A percentile compares a stretch with the other conserved stretches of the same genome.
Conservation (phyloP, 2,113 vertebrate species). For the Circaetus cinerascens region DNA sequence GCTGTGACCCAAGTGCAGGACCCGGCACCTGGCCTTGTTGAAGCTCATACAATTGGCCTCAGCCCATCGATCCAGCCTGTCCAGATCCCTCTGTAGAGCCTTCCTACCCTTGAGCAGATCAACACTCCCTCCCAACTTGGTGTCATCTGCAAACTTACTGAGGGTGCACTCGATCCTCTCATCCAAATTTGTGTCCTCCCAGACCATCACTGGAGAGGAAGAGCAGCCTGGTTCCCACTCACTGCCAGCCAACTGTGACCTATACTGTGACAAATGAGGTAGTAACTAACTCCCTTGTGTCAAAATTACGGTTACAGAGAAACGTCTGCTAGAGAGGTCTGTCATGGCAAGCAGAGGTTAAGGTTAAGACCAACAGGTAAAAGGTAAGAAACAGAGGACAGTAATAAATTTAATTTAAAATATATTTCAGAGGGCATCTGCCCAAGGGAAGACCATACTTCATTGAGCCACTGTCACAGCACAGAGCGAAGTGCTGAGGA, state of each 20-base stretch:
- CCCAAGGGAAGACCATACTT: background rate
- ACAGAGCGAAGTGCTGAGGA: background rate
- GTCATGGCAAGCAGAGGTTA: background rate
- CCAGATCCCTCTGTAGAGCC: too few species aligned
- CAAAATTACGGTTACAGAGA: background rate
- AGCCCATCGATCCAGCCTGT: too few species aligned
- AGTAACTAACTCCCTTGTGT: background rate
- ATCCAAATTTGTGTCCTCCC: background rate
- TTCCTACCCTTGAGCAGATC: too few species aligned
- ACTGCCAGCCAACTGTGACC: background rate
- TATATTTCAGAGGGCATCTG: background rate
- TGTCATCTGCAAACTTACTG: too few species aligned
- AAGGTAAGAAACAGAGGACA: background rate
- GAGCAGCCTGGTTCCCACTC: background rate
- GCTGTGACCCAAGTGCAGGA: too few species aligned
- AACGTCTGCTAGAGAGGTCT: background rate
- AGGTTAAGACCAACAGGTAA: background rate
- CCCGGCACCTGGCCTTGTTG: too few species aligned
- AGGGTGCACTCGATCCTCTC: too few species aligned
- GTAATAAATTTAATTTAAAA: background rate
- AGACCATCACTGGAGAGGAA: background rate
- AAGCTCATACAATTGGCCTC: too few species aligned
- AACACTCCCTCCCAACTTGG: too few species aligned
- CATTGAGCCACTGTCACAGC: background rate
- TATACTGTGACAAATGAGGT: background rate